Conservation (phyloP, 2,113 vertebrate species). For the Dromas ardeola region DNA sequence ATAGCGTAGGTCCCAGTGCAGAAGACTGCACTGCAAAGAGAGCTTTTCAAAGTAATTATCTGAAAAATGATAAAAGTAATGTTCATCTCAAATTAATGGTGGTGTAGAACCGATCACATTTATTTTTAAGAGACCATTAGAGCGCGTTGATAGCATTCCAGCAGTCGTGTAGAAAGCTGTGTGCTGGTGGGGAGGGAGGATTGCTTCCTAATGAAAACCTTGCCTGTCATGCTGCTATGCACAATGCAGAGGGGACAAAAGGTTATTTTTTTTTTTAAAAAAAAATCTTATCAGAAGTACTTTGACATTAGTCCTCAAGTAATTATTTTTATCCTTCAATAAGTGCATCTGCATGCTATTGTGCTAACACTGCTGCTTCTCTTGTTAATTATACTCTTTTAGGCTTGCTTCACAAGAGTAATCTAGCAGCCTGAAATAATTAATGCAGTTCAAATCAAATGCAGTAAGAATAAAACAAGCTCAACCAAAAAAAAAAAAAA, state of each 20-base stretch:
- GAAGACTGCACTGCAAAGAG: not conserved
- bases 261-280: not conserved
- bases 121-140: not conserved
- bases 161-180: not conserved
- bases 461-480: not conserved
- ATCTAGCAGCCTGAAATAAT: conserved; percentile 56
- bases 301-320: conserved; percentile 60
- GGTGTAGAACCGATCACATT: not conserved
- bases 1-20: not conserved
- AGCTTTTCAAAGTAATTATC: not conserved
- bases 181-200: not conserved
- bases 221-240: not conserved
- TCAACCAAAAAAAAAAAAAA: not conserved
- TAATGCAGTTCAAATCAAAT: conserved; percentile 59
- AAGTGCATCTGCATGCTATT: conserved; percentile 63
- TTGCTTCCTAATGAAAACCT: not conserved
- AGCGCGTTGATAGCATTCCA: not conserved
- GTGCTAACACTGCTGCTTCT: conserved; percentile 48
- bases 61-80: not conserved
- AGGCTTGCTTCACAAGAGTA: conserved; percentile 59
- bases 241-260: conserved; percentile 29
- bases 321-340: conserved; percentile 75
- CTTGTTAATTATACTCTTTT: conserved; percentile 65
- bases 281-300: conserved; percentile 48
- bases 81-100: not conserved